Evolutionary conservation across 92 coral and sea anemone genomes (phyloP), one percentile per base, ranked within the genome.

Genomic region (Zoanthus sociatus): DNA sequence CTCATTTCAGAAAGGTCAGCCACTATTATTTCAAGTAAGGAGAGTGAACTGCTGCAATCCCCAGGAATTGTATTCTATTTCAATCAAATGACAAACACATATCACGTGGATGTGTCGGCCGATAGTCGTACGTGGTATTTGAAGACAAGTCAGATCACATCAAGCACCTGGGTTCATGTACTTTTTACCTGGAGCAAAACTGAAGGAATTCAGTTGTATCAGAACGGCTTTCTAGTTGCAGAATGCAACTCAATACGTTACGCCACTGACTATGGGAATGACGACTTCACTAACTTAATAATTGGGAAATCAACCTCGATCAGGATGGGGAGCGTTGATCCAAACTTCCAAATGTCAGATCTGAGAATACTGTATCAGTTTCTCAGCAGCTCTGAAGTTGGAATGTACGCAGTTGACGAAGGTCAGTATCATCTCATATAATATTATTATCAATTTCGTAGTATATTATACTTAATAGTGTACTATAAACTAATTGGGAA

Each of bases 161-260:
- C 73, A 44, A 16, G 42, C 3, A 61, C 84, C 12, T 79, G 84
- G 84, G 44, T 44, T 60, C 73, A 79, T 20, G 9, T 79, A 16
- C n/a, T 79, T 18, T 63, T 79, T 26, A 61, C 84, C 56, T 79
- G 84, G 84, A 79, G 56, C 84, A 79, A 79, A 79, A 31, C 37
- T 8, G 84, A 79, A 10, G 84, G 84, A 42, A 18, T 79, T 20
- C 63, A 63, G 54, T 17, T 79, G 58, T 79, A 79, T 68, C 73
- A 79, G 58, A 71, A 79, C 56, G 84, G 74, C 20, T 64, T 69
- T 12, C 56, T 79, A 53, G 31, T 79, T 45, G 60, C 73, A 6
- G 73, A 79, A n/a, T 79, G 74, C 17, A 13, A 20, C 1, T 42
- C 17, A 4, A 20, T 79, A 4, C 5, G 9, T n/a, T 64, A 63